Percentiles rank a stretch among this genome's conserved stretches.
Evolutionary conservation across 30 jellyfish, hydroid and myxozoan species (phyloP).

Genomic region (Pelagia noctiluca): DNA sequence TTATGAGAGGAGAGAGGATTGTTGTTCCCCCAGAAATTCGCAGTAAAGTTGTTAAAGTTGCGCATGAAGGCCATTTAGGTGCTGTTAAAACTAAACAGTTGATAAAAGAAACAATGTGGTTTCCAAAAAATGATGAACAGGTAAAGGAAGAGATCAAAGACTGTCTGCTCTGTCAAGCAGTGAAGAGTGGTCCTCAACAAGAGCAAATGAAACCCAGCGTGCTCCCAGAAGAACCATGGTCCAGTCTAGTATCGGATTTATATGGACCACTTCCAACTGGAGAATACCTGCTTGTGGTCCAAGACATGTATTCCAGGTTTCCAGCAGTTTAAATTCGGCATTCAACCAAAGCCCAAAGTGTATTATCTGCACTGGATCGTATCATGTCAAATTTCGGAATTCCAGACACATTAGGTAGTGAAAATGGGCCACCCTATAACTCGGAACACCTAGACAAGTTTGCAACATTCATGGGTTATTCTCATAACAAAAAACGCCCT

Average conservation of each 20-base stretch:
- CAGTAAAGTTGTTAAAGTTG: slow-evolving; percentile 20
- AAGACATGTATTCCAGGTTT: too few relatives aligned
- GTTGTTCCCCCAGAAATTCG: slow-evolving; percentile 39
- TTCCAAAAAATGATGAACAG: slow-evolving; percentile 31
- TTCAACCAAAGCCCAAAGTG: slow-evolving; percentile 61
- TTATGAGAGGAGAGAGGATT: slow-evolving; percentile 13
- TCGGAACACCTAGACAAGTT: too few relatives aligned
- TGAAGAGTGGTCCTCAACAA: slow-evolving; percentile 22
- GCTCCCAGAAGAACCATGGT: slow-evolving; percentile 59
- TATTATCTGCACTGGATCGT: slow-evolving; percentile 26
- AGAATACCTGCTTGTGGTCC: too few relatives aligned
- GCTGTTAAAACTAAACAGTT: slow-evolving; percentile 27
- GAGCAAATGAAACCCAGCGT: slow-evolving; percentile 36
- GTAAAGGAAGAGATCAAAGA: slow-evolving; percentile 28
- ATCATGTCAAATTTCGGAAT: neutral
- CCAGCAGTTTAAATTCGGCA: slow-evolving; percentile 66
- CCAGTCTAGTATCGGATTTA: slow-evolving; percentile 29
- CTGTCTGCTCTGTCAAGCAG: slow-evolving; percentile 65
- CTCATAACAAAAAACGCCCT: too few relatives aligned
- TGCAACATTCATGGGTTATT: slow-evolving; percentile 12
- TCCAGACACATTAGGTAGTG: slow-evolving; percentile 30
- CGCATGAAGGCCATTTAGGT: too few relatives aligned
- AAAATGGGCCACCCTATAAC: slow-evolving; percentile 54
- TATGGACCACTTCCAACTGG: slow-evolving; percentile 71
- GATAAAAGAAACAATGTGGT: slow-evolving; percentile 48